A percentile compares a stretch with the other conserved stretches of the same genome.
phyloP scores from a whole-genome alignment of 2,888 invertebrate genomes.

The Cyaniris semiargus region DNA sequence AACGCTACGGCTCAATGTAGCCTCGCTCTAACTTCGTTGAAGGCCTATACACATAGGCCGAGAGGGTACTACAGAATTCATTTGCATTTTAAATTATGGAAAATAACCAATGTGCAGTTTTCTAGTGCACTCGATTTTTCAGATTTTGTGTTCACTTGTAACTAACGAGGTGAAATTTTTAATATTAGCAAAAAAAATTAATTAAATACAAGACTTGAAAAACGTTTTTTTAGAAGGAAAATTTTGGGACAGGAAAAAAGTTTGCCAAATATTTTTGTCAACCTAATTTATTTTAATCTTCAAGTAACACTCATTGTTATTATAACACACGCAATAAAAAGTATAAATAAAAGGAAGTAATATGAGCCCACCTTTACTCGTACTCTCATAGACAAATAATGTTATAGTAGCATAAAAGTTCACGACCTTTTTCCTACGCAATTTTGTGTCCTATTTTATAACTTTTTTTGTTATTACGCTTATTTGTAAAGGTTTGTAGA shows the following conservation, averaged over 20 bases:
- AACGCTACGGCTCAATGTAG: background rate
- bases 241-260: too few species aligned
- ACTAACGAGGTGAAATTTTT: background rate
- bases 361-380: background rate
- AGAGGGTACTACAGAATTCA: conserved; percentile 25
- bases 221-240: too few species aligned
- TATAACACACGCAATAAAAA: background rate
- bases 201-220: background rate
- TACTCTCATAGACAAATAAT: conserved; percentile 17
- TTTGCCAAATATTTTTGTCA: background rate
- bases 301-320: background rate
- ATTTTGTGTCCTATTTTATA: conserved; percentile 5
- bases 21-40: background rate
- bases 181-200: background rate
- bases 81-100: conserved; percentile 30
- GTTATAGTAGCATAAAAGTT: conserved; percentile 26
- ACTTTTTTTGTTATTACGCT: background rate
- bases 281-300: background rate
- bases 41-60: conserved; percentile 23
- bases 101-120: conserved; percentile 30
- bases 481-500: background rate
- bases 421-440: conserved; percentile 28
- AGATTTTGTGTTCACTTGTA: conserved; percentile 12
- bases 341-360: conserved; percentile 6
- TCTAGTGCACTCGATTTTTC: conserved; percentile 7